Conservation (phyloP, 2,797 vertebrate genomes). For the Apogon hyalosoma region DNA sequence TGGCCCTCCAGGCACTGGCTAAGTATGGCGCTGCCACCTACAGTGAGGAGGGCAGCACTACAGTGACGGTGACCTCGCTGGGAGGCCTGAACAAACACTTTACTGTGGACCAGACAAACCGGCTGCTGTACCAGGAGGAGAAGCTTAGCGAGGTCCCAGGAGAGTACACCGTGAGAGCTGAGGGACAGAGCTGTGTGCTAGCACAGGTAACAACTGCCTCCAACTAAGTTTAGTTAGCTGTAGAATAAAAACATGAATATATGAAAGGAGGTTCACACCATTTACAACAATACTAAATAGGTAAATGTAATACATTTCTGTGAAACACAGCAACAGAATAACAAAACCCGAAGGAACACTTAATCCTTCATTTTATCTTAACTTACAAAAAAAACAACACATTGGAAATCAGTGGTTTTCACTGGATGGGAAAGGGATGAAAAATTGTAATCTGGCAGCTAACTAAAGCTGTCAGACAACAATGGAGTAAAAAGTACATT, state of each 20-base stretch:
- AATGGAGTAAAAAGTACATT: too few relatives aligned
- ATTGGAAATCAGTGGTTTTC: too few relatives aligned
- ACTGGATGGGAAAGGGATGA: too few relatives aligned
- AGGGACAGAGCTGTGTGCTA: conserved; percentile 85
- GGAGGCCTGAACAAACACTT: conserved; percentile 77
- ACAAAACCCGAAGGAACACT: too few relatives aligned
- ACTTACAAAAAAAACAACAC: too few relatives aligned
- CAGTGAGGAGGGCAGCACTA: conserved; percentile 73
- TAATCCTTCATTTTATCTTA: too few relatives aligned
- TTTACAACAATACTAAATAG: too few relatives aligned
- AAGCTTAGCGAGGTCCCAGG: conserved; percentile 75
- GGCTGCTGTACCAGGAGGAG: conserved; percentile 86
- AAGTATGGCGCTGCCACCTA: conserved; percentile 85
- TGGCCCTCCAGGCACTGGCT: conserved; percentile 90
- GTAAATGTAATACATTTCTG: too few relatives aligned
- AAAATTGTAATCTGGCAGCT: too few relatives aligned
- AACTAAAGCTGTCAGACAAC: too few relatives aligned
- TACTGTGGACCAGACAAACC: conserved; percentile 80
- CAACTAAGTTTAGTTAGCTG: not conserved
- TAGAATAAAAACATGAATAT: not conserved
- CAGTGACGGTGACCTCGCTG: conserved; percentile 78
- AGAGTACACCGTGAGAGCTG: conserved; percentile 77
- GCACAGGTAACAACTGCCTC: conserved; percentile 80
- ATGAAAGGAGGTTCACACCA: not conserved
- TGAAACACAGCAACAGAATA: too few relatives aligned